phyloP scores from a whole-genome alignment of 2,888 invertebrate species.

The Andrena hattorfiana region DNA sequence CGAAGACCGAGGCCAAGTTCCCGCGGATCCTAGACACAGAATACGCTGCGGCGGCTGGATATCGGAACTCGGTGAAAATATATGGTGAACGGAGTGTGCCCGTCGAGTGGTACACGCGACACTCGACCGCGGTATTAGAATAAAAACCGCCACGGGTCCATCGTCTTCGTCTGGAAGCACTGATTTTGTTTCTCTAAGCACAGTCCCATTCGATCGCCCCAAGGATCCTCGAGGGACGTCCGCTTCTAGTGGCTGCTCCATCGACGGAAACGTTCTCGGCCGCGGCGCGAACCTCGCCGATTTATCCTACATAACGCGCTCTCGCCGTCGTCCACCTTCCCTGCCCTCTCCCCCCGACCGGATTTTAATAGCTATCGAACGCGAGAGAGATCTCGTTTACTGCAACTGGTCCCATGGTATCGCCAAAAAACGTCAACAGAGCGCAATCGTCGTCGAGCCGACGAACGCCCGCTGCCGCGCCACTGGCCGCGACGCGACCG shows the following conservation, averaged over 20 bases:
- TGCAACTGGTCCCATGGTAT: conserved; percentile 65
- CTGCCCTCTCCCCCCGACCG: neutral
- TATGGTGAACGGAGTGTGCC: conserved; percentile 7
- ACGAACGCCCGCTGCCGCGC: conserved; percentile 26
- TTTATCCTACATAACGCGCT: neutral
- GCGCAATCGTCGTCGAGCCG: conserved; percentile 30
- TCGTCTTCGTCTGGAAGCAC: conserved; percentile 69
- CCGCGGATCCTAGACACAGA: conserved; percentile 13
- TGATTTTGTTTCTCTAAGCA: conserved; percentile 62
- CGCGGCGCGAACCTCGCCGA: neutral
- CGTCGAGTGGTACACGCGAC: neutral
- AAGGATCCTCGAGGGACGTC: conserved; percentile 5
- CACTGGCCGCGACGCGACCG: conserved; percentile 23
- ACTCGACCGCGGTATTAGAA: conserved; percentile 32
- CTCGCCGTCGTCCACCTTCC: neutral
- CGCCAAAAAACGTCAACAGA: conserved; percentile 56
- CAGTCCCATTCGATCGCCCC: conserved; percentile 19
- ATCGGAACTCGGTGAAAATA: conserved; percentile 41
- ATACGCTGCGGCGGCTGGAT: conserved; percentile 5
- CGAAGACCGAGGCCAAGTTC: conserved; percentile 42
- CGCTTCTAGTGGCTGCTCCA: neutral
- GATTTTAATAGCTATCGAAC: conserved; percentile 32
- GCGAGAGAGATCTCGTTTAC: conserved; percentile 54
- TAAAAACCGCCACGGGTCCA: conserved; percentile 38
- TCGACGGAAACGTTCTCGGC: conserved; percentile 6